Evolutionary conservation across 1,140 invertebrate genomes (phyloP).

Genomic region (Macrobrachium rosenbergii): DNA sequence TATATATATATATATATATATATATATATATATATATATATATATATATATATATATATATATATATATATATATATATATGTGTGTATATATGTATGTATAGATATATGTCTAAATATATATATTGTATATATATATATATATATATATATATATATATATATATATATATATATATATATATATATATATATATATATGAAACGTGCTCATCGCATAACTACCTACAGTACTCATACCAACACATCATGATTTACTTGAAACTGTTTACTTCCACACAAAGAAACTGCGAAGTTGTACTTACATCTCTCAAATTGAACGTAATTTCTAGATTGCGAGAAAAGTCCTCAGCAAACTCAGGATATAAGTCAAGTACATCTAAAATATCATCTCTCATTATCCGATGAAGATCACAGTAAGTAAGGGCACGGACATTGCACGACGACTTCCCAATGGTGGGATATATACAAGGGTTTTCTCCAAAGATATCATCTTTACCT

Average conservation of each 20-base stretch:
- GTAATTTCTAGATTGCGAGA: conserved; percentile 95
- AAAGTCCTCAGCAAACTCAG: conserved; percentile 94
- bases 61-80: conserved; percentile 54
- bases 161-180: no score
- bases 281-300: conserved; percentile 67
- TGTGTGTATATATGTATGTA: conserved; percentile 47
- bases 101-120: conserved; percentile 44
- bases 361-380: conserved; percentile 97
- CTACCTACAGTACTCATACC: not conserved
- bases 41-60: conserved; percentile 51
- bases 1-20: conserved; percentile 54
- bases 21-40: conserved; percentile 50
- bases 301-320: conserved; percentile 95
- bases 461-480: conserved; percentile 96
- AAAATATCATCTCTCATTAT: conserved; percentile 96
- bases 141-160: conserved; percentile 53
- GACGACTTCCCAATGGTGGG: conserved; percentile 95
- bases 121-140: conserved; percentile 49
- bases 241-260: not conserved
- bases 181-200: conserved; percentile 51
- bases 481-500: conserved; percentile 99
- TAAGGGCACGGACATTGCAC: conserved; percentile 97
- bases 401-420: conserved; percentile 98
- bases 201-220: no score
- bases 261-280: conserved; percentile 23